Conservation (phyloP, 2,113 vertebrate species). For the Camelus bactrianus region DNA sequence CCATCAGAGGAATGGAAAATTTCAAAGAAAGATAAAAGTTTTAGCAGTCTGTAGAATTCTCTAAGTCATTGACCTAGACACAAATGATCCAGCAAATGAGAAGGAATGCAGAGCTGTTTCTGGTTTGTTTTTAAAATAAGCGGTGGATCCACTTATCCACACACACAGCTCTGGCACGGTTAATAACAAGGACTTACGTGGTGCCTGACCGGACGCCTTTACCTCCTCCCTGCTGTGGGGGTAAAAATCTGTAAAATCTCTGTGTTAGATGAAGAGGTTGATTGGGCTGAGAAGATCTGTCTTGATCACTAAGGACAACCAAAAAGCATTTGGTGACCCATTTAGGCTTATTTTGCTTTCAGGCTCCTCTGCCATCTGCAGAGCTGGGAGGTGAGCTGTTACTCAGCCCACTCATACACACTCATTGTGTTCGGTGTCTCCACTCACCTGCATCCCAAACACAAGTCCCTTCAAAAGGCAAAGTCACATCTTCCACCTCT, state of each 20-base stretch:
- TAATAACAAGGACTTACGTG: neutral
- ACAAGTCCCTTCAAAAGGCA: neutral
- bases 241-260: neutral
- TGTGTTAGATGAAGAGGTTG: neutral
- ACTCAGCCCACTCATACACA: constrained; percentile 29
- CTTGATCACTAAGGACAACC: constrained; percentile 48
- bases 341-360: constrained; percentile 69
- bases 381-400: neutral
- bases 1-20: neutral
- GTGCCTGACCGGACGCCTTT: neutral
- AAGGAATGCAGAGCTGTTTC: neutral
- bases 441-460: neutral
- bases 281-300: neutral
- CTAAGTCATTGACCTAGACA: constrained; percentile 33
- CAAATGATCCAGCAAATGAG: neutral
- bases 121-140: neutral
- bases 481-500: neutral
- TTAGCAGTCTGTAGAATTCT: neutral
- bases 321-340: constrained; percentile 60
- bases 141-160: neutral
- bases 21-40: neutral
- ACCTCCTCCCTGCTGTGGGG: neutral
- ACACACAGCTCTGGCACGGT: neutral
- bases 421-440: neutral
- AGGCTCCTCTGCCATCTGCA: constrained; percentile 40